These are phyloP conservation scores for Phaenicophaeus curvirostris DNA, from an alignment of 2,797 vertebrate species.

Conservation along the genomic window DNA sequence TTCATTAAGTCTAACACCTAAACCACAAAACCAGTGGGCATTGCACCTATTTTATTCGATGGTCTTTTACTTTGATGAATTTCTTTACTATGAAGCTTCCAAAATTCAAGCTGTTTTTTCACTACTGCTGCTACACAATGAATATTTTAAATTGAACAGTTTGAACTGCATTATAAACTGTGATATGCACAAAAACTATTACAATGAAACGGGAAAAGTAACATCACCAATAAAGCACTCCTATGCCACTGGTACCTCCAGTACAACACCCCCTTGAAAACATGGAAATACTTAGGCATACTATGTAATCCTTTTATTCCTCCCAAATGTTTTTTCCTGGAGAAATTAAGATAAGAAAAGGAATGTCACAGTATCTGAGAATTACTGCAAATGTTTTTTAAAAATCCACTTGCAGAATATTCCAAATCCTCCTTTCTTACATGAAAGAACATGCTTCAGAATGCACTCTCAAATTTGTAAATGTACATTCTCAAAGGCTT, in stretches of 20 bases:
- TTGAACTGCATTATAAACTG: background rate
- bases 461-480: background rate
- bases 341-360: background rate
- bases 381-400: background rate
- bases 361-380: background rate
- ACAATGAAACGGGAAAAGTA: background rate
- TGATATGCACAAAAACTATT: background rate
- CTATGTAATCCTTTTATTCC: background rate
- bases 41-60: background rate
- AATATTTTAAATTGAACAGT: background rate
- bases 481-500: background rate
- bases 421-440: background rate
- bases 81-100: background rate
- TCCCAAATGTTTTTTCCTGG: background rate
- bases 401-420: background rate
- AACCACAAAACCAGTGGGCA: background rate
- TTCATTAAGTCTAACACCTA: background rate
- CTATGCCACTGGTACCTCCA: background rate
- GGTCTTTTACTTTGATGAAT: background rate
- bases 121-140: background rate
- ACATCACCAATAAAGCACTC: background rate
- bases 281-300: background rate
- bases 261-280: background rate
- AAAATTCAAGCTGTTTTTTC: background rate
- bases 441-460: background rate